Conservation (phyloP, 1,140 invertebrate species). For the Atta cephalotes region DNA sequence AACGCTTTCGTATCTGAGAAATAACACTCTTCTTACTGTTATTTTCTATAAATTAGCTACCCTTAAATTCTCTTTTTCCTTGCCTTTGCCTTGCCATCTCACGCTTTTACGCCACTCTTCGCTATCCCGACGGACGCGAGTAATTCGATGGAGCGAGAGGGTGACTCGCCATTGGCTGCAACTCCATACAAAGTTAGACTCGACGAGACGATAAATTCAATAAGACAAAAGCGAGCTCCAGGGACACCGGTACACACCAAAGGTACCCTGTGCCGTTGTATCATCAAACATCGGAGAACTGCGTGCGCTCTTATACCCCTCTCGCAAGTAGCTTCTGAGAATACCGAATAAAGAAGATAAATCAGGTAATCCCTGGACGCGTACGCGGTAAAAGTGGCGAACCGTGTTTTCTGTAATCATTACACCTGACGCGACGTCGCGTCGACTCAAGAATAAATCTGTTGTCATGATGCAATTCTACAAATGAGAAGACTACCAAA, state of each 20-base stretch:
- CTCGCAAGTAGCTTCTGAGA: background rate
- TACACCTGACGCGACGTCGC: slow-evolving; percentile 27
- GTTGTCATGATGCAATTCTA: slow-evolving; percentile 32
- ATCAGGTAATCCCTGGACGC: slow-evolving; percentile 73
- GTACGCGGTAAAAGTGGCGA: slow-evolving; percentile 73
- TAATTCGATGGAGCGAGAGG: slow-evolving; percentile 45
- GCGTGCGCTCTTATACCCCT: slow-evolving; percentile 30
- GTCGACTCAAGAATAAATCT: slow-evolving; percentile 35
- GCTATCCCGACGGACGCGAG: slow-evolving; percentile 15
- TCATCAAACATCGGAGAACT: background rate
- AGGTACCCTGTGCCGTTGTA: background rate
- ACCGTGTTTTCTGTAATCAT: slow-evolving; percentile 71
- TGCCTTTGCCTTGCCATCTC: slow-evolving; percentile 5
- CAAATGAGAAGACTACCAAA: slow-evolving; percentile 8
- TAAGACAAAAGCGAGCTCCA: slow-evolving; percentile 67
- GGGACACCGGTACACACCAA: slow-evolving; percentile 22
- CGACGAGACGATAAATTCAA: slow-evolving; percentile 78
- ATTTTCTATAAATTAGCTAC: slow-evolving; percentile 15
- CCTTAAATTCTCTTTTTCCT: slow-evolving; percentile 31
- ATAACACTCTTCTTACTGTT: slow-evolving; percentile 5
- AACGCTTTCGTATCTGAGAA: slow-evolving; percentile 13
- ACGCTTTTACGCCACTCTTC: slow-evolving; percentile 11
- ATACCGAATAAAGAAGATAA: slow-evolving; percentile 69
- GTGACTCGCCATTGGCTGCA: slow-evolving; percentile 31
- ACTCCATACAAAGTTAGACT: slow-evolving; percentile 46